Evolutionary conservation across 1,140 invertebrate species (phyloP).

Genomic region (Schmidtea mediterranea): DNA sequence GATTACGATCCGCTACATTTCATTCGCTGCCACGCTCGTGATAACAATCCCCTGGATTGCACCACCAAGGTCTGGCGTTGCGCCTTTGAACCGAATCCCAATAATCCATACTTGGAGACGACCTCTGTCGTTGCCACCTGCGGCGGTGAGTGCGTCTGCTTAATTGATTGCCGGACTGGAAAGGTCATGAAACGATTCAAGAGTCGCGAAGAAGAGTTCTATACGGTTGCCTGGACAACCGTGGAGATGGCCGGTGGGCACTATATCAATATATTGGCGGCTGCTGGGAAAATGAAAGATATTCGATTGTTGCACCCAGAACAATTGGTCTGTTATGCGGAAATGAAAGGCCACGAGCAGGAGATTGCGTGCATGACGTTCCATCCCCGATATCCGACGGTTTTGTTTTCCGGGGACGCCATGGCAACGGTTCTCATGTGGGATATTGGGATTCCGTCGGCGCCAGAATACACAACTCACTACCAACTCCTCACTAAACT

Average conservation of each 20-base stretch:
- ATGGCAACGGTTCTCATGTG: constrained; percentile 25
- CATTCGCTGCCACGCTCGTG: constrained; percentile 15
- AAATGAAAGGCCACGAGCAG: constrained; percentile 15
- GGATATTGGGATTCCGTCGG: constrained; percentile 24
- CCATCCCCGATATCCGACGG: constrained; percentile 23
- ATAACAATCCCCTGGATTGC: constrained; percentile 14
- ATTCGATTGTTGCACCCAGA: constrained; percentile 19
- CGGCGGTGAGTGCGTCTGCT: constrained; percentile 30
- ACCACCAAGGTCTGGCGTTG: constrained; percentile 28
- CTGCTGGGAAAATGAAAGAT: constrained; percentile 4
- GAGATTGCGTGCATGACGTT: constrained; percentile 26
- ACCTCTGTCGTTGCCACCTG: constrained; percentile 29
- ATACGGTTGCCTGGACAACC: constrained; percentile 28
- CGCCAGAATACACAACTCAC: constrained; percentile 16
- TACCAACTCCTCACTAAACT: constrained; percentile 7
- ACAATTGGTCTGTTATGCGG: constrained; percentile 18
- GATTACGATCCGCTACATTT: constrained; percentile 16
- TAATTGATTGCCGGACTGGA: constrained; percentile 28
- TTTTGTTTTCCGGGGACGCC: constrained; percentile 17
- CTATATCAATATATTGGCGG: constrained; percentile 5
- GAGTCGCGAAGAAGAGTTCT: constrained; percentile 20
- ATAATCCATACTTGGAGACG: constrained; percentile 14
- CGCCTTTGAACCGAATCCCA: constrained; percentile 26
- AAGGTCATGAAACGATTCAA: constrained; percentile 29
- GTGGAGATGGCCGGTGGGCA: constrained; percentile 11